phyloP scores from a whole-genome alignment of 2,113 vertebrate genomes.

The Ammodytes marinus region DNA sequence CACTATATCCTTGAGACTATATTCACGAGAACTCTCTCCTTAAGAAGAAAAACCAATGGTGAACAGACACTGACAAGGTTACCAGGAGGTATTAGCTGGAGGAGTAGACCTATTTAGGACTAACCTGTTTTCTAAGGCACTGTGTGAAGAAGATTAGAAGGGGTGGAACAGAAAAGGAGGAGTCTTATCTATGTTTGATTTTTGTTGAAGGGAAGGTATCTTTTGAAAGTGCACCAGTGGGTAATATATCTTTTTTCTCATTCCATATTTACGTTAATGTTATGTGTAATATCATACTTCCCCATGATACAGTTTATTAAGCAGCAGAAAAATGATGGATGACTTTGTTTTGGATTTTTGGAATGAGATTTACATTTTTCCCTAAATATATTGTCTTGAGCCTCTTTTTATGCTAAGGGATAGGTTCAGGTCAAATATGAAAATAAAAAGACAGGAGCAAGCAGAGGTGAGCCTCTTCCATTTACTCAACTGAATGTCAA shows the following conservation, averaged over 20 bases:
- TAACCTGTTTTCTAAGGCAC: not conserved
- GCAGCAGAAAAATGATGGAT: too few species aligned
- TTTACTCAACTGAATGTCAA: not conserved
- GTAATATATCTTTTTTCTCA: too few species aligned
- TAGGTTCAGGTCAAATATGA: not conserved
- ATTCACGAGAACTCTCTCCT: not conserved
- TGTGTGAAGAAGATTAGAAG: not conserved
- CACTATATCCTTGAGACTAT: not conserved
- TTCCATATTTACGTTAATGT: not conserved
- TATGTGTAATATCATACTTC: too few species aligned
- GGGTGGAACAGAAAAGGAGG: not conserved
- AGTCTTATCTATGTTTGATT: not conserved
- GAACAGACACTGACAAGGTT: too few species aligned
- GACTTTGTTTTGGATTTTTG: too few species aligned
- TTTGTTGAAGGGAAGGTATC: not conserved
- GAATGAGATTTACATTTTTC: not conserved
- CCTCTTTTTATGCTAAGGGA: not conserved
- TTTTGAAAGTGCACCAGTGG: not conserved
- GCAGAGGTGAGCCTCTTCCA: constrained; percentile 4
- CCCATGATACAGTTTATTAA: too few species aligned
- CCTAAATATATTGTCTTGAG: not conserved
- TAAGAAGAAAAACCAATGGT: too few species aligned
- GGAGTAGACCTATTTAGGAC: not conserved
- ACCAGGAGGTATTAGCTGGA: too few species aligned
- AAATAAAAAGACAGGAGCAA: not conserved